Evolutionary conservation across 2,113 vertebrate species (phyloP).

Genomic region (Tupaia chinensis): DNA sequence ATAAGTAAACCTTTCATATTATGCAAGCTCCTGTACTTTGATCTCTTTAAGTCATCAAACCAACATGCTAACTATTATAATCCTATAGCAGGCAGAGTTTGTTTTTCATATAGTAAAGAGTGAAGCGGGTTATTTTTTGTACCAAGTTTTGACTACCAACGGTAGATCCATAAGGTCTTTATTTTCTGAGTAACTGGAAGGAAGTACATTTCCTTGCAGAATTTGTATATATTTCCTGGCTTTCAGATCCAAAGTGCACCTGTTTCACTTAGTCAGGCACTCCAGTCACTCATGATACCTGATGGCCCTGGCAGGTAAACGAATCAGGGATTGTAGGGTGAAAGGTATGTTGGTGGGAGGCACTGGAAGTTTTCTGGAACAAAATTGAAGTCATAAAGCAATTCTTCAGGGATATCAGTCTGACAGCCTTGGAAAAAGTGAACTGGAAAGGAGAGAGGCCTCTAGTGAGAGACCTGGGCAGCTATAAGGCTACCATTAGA

Average conservation of each 20-base stretch:
- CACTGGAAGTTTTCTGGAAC: background rate
- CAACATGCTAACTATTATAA: background rate
- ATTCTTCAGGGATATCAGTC: background rate
- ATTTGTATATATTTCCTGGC: background rate
- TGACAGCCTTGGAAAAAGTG: background rate
- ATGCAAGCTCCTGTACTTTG: background rate
- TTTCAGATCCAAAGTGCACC: background rate
- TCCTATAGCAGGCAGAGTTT: background rate
- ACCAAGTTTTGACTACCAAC: background rate
- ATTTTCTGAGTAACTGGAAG: background rate
- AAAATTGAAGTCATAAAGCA: background rate
- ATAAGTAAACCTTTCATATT: background rate
- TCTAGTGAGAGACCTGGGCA: background rate
- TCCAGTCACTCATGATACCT: background rate
- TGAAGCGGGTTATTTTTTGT: background rate
- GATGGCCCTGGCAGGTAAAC: background rate
- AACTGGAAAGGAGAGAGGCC: background rate
- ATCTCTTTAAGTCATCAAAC: background rate
- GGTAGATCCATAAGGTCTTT: background rate
- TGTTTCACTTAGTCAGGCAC: background rate
- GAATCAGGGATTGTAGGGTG: background rate
- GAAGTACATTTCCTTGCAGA: background rate
- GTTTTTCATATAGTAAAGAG: background rate
- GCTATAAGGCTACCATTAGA: background rate
- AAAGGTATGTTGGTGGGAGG: background rate